Conservation (phyloP, 2,888 invertebrate species). For the Melanophora roralis region DNA sequence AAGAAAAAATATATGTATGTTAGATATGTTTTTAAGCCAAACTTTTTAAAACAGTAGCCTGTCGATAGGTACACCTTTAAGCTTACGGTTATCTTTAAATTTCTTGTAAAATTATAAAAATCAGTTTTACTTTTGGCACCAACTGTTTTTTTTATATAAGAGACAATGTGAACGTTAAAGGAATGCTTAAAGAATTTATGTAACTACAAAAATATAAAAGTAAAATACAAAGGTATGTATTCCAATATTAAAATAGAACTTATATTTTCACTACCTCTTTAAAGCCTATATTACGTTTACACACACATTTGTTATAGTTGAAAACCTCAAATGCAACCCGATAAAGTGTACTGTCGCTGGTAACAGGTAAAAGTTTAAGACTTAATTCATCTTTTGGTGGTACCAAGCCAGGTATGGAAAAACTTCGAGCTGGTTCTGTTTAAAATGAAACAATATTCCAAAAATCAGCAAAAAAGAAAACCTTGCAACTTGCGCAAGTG, state of each 20-base stretch:
- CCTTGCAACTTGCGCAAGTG: background rate
- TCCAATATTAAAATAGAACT: background rate
- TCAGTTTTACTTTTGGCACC: background rate
- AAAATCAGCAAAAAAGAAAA: background rate
- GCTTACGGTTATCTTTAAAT: too few relatives aligned
- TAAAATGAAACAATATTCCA: background rate
- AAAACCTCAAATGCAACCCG: background rate
- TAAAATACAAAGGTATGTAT: background rate
- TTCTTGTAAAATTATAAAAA: too few relatives aligned
- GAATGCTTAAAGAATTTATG: too few relatives aligned
- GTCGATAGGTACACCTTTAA: too few relatives aligned
- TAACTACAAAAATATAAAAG: background rate
- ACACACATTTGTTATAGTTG: background rate
- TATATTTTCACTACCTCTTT: background rate
- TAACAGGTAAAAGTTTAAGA: background rate
- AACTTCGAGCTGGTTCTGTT: background rate
- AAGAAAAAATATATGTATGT: too few relatives aligned
- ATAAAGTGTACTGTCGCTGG: background rate
- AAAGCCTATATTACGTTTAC: background rate
- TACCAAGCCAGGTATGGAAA: slow-evolving; percentile 1
- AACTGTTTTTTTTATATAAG: background rate
- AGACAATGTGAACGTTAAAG: background rate
- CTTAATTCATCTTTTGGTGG: too few relatives aligned
- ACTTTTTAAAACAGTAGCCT: too few relatives aligned
- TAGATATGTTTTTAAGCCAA: too few relatives aligned